A percentile compares a stretch with the other conserved stretches of the same genome.
Conservation (phyloP, 2,113 vertebrate species). For the Aphyosemion australe region DNA sequence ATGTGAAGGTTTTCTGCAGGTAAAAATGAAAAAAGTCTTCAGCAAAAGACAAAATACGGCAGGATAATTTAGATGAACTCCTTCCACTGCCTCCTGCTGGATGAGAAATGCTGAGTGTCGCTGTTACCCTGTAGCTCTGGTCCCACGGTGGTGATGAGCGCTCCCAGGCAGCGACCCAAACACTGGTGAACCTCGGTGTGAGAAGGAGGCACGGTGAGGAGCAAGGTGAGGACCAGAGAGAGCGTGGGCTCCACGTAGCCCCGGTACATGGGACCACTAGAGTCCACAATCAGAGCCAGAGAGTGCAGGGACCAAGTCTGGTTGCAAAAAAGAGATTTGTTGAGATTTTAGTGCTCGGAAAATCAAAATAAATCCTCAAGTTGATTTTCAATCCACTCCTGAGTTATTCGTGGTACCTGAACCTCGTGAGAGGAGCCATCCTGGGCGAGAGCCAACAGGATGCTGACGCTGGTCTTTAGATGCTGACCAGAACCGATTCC, state of each 20-base stretch:
- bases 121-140: constrained; percentile 93
- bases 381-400: constrained; percentile 14
- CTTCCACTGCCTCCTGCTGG: constrained; percentile 56
- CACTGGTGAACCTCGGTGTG: constrained; percentile 98
- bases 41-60: no score
- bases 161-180: constrained; percentile 94
- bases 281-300: constrained; percentile 96
- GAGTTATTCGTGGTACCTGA: constrained; percentile 82
- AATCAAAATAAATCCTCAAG: not conserved
- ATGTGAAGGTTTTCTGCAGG: no score
- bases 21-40: no score
- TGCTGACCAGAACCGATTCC: constrained; percentile 99
- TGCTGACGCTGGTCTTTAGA: constrained; percentile 98
- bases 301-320: constrained; percentile 99
- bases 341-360: not conserved
- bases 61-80: no score
- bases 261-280: constrained; percentile 98
- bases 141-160: constrained; percentile 97
- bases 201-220: constrained; percentile 94
- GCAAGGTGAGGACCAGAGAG: constrained; percentile 93
- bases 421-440: constrained; percentile 97
- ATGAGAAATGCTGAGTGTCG: not conserved
- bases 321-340: not conserved
- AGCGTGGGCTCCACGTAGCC: constrained; percentile 97
- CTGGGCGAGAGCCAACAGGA: constrained; percentile 94